These are phyloP conservation scores for Forbesichthys papilliferus DNA, from an alignment of 2,113 vertebrate species.

Conservation along the genomic window DNA sequence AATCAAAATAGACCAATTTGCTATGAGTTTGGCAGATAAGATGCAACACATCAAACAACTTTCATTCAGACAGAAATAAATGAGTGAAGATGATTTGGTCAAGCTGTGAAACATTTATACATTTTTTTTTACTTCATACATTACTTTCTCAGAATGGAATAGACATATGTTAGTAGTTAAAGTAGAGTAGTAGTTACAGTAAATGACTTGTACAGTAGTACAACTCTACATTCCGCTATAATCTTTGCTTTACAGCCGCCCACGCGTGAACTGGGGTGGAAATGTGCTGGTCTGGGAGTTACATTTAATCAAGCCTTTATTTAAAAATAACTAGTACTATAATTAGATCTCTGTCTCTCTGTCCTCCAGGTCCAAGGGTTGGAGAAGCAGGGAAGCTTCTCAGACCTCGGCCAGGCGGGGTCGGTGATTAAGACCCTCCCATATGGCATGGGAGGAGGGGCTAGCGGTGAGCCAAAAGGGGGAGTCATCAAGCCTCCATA, in stretches of 20 bases:
- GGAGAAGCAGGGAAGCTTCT: constrained; percentile 83
- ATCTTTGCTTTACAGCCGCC: no score
- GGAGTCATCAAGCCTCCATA: constrained; percentile 78
- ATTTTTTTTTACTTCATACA: no score
- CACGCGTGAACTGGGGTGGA: no score
- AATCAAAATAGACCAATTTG: constrained; percentile 68
- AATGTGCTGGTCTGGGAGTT: background rate
- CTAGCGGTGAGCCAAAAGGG: constrained; percentile 44
- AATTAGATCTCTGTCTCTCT: constrained; percentile 20
- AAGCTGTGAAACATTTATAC: no score
- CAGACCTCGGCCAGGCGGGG: constrained; percentile 79
- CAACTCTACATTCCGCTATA: no score
- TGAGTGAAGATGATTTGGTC: background rate
- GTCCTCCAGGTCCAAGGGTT: constrained; percentile 78
- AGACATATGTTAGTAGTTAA: no score
- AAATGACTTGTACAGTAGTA: no score
- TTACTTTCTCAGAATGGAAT: no score
- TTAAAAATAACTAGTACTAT: background rate
- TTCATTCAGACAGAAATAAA: constrained; percentile 18
- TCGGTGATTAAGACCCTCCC: constrained; percentile 80
- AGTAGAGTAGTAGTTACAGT: no score
- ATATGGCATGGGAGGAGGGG: constrained; percentile 68
- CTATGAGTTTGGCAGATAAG: constrained; percentile 60
- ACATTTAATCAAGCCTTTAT: background rate
- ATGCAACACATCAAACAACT: constrained; percentile 36